A percentile compares a stretch with the other conserved stretches of the same genome.
Conservation (phyloP, 2,888 invertebrate species). For the Tryphoninae sp. region DNA sequence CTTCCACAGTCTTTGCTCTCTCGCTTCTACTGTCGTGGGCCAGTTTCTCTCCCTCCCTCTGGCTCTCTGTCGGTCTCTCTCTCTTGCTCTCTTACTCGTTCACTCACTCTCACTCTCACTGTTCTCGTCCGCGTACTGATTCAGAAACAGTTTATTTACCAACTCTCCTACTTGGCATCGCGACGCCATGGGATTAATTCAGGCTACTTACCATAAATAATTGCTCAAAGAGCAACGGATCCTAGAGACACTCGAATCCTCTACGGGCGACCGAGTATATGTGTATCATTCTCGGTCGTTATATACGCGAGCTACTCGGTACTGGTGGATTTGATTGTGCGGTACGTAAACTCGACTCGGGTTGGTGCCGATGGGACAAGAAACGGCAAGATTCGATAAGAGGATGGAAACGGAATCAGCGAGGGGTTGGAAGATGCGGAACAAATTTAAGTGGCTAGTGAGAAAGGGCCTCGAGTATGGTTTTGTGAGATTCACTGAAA, state of each 20-base stretch:
- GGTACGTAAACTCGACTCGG: neutral
- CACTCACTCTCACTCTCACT: neutral
- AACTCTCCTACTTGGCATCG: constrained; percentile 55
- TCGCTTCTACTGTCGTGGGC: constrained; percentile 9
- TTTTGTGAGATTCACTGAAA: neutral
- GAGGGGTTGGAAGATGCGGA: too few relatives aligned
- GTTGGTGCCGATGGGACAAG: neutral
- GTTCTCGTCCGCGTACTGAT: constrained; percentile 63
- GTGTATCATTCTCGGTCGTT: neutral
- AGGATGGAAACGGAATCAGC: neutral
- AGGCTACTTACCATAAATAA: constrained; percentile 70
- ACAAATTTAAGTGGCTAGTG: too few relatives aligned
- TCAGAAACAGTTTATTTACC: constrained; percentile 72
- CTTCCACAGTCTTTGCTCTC: constrained; percentile 48
- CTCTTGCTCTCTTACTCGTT: neutral
- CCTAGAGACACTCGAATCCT: constrained; percentile 35
- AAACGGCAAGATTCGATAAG: neutral
- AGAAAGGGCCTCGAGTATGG: too few relatives aligned
- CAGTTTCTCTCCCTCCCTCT: constrained; percentile 6
- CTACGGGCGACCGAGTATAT: neutral
- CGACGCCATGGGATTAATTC: constrained; percentile 66
- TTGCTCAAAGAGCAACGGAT: constrained; percentile 67
- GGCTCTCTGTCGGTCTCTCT: constrained; percentile 17
- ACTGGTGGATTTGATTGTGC: neutral
- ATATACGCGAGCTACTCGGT: neutral